Evolutionary conservation across 2,113 vertebrate genomes (phyloP).

Genomic region (Dinomys branickii): DNA sequence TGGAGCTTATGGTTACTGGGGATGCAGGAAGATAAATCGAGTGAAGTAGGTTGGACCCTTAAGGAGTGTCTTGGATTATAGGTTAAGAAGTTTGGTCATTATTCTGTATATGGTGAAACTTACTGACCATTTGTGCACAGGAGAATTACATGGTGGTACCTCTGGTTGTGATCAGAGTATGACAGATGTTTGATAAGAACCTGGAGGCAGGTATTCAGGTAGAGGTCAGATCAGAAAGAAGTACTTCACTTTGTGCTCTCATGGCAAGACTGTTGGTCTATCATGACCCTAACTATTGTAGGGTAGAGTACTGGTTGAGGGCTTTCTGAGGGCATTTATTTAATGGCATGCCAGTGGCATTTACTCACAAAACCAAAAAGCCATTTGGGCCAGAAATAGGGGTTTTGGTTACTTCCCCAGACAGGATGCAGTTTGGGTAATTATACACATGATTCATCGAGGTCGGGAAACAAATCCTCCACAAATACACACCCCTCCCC

Average conservation of each 20-base stretch:
- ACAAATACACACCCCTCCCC: conserved; percentile 83
- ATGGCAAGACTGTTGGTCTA: background rate
- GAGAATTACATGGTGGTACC: background rate
- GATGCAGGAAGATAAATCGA: background rate
- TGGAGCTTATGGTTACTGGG: background rate
- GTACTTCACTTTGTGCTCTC: background rate
- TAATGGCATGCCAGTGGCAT: conserved; percentile 80
- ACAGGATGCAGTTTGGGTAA: conserved; percentile 87
- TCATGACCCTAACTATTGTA: background rate
- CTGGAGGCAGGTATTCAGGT: background rate
- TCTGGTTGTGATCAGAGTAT: background rate
- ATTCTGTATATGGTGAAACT: background rate
- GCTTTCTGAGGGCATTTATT: conserved; percentile 72
- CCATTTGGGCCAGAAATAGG: conserved; percentile 85
- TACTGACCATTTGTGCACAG: background rate
- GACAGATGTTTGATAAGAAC: background rate
- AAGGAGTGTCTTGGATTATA: background rate
- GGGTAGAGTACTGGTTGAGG: conserved; percentile 32
- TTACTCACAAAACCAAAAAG: conserved; percentile 85
- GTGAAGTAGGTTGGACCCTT: background rate
- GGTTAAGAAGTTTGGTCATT: background rate
- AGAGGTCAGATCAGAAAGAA: background rate
- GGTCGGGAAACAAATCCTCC: conserved; percentile 82
- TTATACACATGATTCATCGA: conserved; percentile 86
- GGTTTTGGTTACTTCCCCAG: conserved; percentile 83